phyloP scores from a whole-genome alignment of 2,888 invertebrate genomes.

The Melipona bicolor region DNA sequence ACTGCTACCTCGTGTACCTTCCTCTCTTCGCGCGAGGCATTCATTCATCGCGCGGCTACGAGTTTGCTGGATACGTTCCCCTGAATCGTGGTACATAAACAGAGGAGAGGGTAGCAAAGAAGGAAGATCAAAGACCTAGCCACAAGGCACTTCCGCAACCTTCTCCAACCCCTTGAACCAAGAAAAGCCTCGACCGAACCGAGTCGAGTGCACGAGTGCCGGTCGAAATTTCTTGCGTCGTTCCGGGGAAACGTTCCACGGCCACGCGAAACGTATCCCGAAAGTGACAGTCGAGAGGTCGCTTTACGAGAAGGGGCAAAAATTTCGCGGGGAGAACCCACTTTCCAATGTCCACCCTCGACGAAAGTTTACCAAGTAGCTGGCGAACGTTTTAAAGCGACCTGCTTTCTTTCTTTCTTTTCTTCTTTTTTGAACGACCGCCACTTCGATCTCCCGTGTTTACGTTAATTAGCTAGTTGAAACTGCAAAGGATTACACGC shows the following conservation, averaged over 20 bases:
- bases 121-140: conserved; percentile 23
- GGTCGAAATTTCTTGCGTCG: conserved; percentile 3
- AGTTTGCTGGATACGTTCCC: conserved; percentile 7
- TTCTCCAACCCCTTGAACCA: neutral
- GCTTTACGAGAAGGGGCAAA: neutral
- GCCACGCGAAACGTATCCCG: neutral
- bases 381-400: conserved; percentile 33
- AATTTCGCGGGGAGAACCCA: conserved; percentile 4
- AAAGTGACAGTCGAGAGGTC: neutral
- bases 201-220: neutral
- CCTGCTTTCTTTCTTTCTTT: conserved; percentile 2
- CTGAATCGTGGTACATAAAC: conserved; percentile 16
- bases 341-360: conserved; percentile 17
- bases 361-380: conserved; percentile 9
- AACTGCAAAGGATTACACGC: conserved; percentile 42
- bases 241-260: neutral
- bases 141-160: neutral
- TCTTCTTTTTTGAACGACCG: neutral
- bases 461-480: conserved; percentile 56
- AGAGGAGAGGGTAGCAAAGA: conserved; percentile 4
- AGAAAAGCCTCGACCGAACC: conserved; percentile 10
- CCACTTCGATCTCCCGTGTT: conserved; percentile 16
- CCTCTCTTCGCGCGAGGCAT: neutral
- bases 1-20: neutral
- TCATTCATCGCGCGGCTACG: neutral